Evolutionary conservation across 1,140 invertebrate species (phyloP), one percentile per base, ranked within the genome.

Genomic region (Ephestia elutella): DNA sequence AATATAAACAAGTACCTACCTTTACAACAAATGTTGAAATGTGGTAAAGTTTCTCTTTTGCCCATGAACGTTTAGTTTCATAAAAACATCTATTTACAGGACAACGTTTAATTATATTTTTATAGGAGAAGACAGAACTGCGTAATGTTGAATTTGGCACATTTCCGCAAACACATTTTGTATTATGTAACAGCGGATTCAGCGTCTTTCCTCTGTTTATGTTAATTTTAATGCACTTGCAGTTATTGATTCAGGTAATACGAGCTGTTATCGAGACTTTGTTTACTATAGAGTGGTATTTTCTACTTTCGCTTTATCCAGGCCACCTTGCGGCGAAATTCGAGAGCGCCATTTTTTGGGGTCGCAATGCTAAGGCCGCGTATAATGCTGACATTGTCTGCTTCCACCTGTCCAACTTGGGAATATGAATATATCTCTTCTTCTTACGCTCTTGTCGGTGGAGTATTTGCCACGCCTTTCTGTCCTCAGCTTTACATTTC

Each of bases 221-320:
- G 55, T 61, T 56, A 56, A 74, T 70, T 65, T 59, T 2, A 53
- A 25, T 53, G 50, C 19, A 53, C 19, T 53, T 53, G 50, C 38
- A 44, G 54, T 66, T 65, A 67, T 65, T 65, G 69, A 73, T 73
- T 20, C 66, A 65, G 63, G 74, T 62, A 81, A 81, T 78, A 63
- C 75, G 54, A 72, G 65, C 38, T 68, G 51, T 62, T 68, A 73
- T 75, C 69, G 70, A 70, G 59, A 64, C 57, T 30, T 71, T 77
- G 70, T 79, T 81, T 75, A 76, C 63, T 61, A 56, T 38, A 44
- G 1, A 17, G 7, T n/a, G n/a, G n/a, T 44, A 44, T 17, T 44
- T 17, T 44, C 38, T 44, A 15, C 5, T 44, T 44, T 51, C 13
- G 50, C n/a, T 58, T 38, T 48, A 65, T 60, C 28, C 48, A 44